Base-by-base conservation (phyloP, 2,113 vertebrate genomes). In the Callipepla californica region DNA sequence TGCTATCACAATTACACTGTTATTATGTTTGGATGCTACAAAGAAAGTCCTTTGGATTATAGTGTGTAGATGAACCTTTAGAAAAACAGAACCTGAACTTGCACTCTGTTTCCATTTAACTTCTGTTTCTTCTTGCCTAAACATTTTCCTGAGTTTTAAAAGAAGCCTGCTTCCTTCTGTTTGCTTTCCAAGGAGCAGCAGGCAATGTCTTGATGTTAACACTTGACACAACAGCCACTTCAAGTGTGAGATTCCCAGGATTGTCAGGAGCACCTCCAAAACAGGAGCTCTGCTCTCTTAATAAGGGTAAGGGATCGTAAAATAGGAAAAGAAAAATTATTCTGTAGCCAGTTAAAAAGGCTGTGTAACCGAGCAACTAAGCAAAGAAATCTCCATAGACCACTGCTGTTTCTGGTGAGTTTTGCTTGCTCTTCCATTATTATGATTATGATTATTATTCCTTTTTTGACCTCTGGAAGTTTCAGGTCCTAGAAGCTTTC, bases 161-260 rank as follows among this genome's bases (percentile, higher is more conserved):
- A 67, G 58, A 42, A 76, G 11, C 8, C 59, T 63, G 23, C 44
- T 85, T 58, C 63, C 13, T 44, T 44, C 23, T 36, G 13, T 25
- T 87, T 69, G 61, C 75, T 94, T 92, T 90, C 59, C 50, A 88
- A 87, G 83, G 74, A 88, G 62, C 51, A 82, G 57, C 40, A 48
- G 69, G 62, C 57, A 48, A 13, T 47, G 40, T 55, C 50, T 85
- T 36, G 15, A 53, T 81, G 55, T 26, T 45, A 5, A 50, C 21
- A 4, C 42, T 70, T 92, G 76, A 42, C 66, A 82, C 61, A 75
- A 61, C 57, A 88, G 51, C 45, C 36, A 79, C 61, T 80, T 87
- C 57, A 85, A 73, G 69, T 62, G 51, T 16, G 47, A 50, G 40
- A 90, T 88, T 90, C 66, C 75, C 57, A 51, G 45, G 61, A 78